Evolutionary conservation across 2,888 invertebrate species (phyloP).

Genomic region (Limenitis camilla): DNA sequence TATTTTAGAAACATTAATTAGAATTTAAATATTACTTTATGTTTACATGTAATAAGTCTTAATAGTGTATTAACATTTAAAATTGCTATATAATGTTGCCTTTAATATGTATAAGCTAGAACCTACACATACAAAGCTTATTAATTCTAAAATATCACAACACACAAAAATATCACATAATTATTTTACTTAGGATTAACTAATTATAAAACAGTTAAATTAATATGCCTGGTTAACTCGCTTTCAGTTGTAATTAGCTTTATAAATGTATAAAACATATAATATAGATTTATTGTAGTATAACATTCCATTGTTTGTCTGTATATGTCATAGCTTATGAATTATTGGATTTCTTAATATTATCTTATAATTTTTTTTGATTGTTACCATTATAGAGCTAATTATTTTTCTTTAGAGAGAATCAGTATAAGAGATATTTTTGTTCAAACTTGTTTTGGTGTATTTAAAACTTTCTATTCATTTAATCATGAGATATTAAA

Average conservation of each 20-base stretch:
- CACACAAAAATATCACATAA: constrained; percentile 57
- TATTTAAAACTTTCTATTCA: constrained; percentile 6
- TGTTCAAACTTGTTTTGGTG: background rate
- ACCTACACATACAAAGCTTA: constrained; percentile 16
- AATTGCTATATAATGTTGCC: background rate
- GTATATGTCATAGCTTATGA: no score
- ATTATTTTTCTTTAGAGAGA: background rate
- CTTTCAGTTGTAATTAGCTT: background rate
- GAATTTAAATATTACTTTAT: no score
- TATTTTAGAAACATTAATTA: background rate
- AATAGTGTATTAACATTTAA: no score
- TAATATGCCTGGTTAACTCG: background rate
- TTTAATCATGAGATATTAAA: constrained; percentile 9
- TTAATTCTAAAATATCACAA: constrained; percentile 41
- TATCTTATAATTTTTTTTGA: background rate
- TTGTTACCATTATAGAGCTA: background rate
- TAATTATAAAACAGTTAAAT: background rate
- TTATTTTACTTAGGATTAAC: constrained; percentile 3
- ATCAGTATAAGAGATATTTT: background rate
- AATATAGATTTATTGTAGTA: no score
- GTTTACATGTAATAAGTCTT: no score
- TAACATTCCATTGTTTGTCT: no score
- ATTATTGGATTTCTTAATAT: no score
- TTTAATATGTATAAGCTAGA: constrained; percentile 15
- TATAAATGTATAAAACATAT: background rate